Conservation (phyloP, 2,113 vertebrate species). For the Ascaphus truei region DNA sequence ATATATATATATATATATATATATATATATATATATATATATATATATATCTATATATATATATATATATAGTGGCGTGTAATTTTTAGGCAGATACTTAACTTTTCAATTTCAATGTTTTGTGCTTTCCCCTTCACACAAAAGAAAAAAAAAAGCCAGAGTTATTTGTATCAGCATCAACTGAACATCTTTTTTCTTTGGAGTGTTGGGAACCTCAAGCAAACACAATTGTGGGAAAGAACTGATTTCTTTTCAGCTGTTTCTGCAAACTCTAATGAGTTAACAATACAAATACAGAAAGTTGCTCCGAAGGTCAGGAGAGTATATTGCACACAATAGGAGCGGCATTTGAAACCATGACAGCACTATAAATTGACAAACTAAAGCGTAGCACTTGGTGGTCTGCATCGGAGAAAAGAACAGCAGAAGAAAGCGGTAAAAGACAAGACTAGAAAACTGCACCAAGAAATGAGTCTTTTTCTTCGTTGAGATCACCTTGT, state of each 20-base stretch:
- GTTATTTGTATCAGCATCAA: slow-evolving; percentile 42
- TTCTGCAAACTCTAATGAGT: slow-evolving; percentile 65
- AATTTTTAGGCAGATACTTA: too few species aligned
- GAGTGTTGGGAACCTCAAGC: slow-evolving; percentile 39
- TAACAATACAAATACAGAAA: slow-evolving; percentile 78
- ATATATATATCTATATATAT: too few species aligned
- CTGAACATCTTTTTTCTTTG: slow-evolving; percentile 46
- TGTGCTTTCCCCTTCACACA: too few species aligned
- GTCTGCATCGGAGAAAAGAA: slow-evolving; percentile 60
- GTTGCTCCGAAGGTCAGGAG: slow-evolving; percentile 68
- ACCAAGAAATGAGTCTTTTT: slow-evolving; percentile 53
- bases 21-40: too few species aligned
- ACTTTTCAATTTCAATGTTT: too few species aligned
- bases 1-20: too few species aligned
- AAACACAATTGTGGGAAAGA: slow-evolving; percentile 74
- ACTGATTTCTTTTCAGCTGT: slow-evolving; percentile 60
- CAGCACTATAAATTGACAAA: slow-evolving; percentile 83
- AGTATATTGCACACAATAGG: slow-evolving; percentile 76
- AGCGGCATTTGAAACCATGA: slow-evolving; percentile 78
- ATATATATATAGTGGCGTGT: too few species aligned
- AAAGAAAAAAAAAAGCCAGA: neutral
- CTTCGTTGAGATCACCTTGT: slow-evolving; percentile 60
- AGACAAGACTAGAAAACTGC: slow-evolving; percentile 56
- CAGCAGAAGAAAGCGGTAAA: slow-evolving; percentile 51
- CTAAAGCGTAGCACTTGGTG: slow-evolving; percentile 62